Conservation (phyloP, 35 echinoderm and acorn worm genomes). For the Anneissia japonica region DNA sequence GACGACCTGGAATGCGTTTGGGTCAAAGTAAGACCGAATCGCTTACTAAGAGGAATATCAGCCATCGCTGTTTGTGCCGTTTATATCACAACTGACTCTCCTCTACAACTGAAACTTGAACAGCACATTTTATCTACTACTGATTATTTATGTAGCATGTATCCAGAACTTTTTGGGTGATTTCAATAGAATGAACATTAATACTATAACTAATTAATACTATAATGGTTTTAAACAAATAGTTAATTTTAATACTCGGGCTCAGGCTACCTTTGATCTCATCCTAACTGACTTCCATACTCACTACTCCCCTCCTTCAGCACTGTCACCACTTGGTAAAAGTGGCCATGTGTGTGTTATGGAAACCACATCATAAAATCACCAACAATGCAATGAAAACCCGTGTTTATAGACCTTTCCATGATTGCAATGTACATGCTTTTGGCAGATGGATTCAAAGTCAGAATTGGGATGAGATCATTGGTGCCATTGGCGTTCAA, state of each 20-base stretch:
- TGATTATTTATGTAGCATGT: constrained; percentile 14
- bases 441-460: constrained; percentile 47
- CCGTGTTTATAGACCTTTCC: too few relatives aligned
- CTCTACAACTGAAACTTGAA: constrained; percentile 16
- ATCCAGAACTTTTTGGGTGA: constrained; percentile 44
- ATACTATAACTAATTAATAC: background rate
- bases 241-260: constrained; percentile 12
- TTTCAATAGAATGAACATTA: constrained; percentile 43
- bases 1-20: too few relatives aligned
- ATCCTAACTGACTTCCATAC: constrained; percentile 47
- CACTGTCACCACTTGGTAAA: constrained; percentile 21
- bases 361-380: constrained; percentile 17
- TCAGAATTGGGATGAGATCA: constrained; percentile 42
- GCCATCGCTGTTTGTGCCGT: constrained; percentile 29
- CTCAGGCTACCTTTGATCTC: constrained; percentile 22
- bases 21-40: too few relatives aligned
- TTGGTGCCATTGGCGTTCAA: too few relatives aligned
- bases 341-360: constrained; percentile 32
- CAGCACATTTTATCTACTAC: constrained; percentile 33
- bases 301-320: constrained; percentile 1
- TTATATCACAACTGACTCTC: constrained; percentile 23
- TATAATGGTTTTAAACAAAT: constrained; percentile 22
- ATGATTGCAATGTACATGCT: too few relatives aligned
- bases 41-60: constrained; percentile 21
- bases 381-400: too few relatives aligned